Base-by-base conservation (phyloP, 2,888 invertebrate species). In the Scaptomyza reducta region DNA sequence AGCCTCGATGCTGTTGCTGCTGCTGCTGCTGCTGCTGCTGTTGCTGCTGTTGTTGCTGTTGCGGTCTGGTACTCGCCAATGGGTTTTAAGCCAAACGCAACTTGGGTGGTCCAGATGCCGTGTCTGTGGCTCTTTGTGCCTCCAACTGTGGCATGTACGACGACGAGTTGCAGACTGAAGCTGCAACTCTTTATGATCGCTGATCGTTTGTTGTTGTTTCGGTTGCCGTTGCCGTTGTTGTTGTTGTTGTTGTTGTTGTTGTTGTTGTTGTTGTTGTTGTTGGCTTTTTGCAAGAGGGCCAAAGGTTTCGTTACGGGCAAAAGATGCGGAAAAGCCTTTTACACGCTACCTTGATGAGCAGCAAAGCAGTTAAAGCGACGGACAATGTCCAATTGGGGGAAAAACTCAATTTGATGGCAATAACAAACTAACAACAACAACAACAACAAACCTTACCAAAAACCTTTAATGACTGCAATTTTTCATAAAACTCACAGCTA, bases 81-180 rank as follows among this genome's bases (percentile, higher is more conserved):
- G 69, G 68, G 76, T 57, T 70, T 78, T 69, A 70, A 72, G 80
- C 70, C 78, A 77, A 69, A 70, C 69, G 67, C 89, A 63, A 74
- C 87, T 89, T 87, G 87, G 87, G 87, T 87, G 87, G 87, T 87
- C 88, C 84, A 76, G 74, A 70, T 85, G 84, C 77, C 76, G 79
- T 82, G 79, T 87, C 79, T 75, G 79, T 50, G 59, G 45, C 69
- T 57, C 62, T 50, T 35, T 62, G 56, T 45, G 59, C 38, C 70
- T 54, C 55, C 55, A 64, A 58, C 70, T 62, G 63, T 70, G 72
- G 77, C 77, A 76, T 70, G 56, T 47, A 74, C 11, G 27, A 27
- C 57, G 27, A 27, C 27, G 27, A 27, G 27, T 9, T 45, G 41
- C 41, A 42, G 47, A 11, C 50, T 31, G 29, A 18, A 47, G 14